Percentiles rank a stretch among this genome's conserved stretches.
Evolutionary conservation across 2,888 invertebrate species (phyloP).

Genomic region (Pomacea canaliculata): DNA sequence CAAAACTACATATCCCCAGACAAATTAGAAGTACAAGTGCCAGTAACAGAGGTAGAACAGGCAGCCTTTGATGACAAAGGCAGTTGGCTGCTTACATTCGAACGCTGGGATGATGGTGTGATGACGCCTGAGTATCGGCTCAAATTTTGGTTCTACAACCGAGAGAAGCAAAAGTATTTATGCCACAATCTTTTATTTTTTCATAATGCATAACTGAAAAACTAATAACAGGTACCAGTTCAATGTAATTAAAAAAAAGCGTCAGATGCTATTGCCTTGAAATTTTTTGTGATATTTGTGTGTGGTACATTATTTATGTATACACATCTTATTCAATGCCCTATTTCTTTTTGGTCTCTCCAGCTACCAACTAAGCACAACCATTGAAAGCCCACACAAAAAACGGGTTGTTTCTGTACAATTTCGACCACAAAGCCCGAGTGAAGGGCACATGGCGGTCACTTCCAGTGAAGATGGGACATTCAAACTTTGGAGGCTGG

Average conservation of each 20-base stretch:
- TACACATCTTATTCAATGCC: too few species aligned
- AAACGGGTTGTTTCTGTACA: conserved; percentile 74
- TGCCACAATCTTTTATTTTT: too few species aligned
- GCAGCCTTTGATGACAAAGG: conserved; percentile 79
- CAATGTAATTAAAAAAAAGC: background rate
- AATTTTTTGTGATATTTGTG: too few species aligned
- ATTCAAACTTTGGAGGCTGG: conserved; percentile 80
- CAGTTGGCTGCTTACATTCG: conserved; percentile 80
- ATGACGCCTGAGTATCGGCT: conserved; percentile 77
- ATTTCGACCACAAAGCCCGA: conserved; percentile 72
- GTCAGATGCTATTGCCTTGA: too few species aligned
- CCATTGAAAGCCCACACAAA: conserved; percentile 81
- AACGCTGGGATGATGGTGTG: conserved; percentile 73
- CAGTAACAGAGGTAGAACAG: conserved; percentile 77
- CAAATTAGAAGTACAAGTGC: conserved; percentile 73
- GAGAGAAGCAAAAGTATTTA: conserved; percentile 75
- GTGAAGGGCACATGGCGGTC: conserved; percentile 73
- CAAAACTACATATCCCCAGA: conserved; percentile 80
- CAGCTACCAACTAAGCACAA: conserved; percentile 80
- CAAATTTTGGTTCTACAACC: conserved; percentile 81
- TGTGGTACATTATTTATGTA: too few species aligned
- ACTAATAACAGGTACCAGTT: background rate
- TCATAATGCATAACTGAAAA: background rate
- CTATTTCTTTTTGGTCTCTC: background rate
- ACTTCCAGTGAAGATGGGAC: conserved; percentile 79